Conservation (phyloP, 2,888 invertebrate species). For the Panzeria rudis region DNA sequence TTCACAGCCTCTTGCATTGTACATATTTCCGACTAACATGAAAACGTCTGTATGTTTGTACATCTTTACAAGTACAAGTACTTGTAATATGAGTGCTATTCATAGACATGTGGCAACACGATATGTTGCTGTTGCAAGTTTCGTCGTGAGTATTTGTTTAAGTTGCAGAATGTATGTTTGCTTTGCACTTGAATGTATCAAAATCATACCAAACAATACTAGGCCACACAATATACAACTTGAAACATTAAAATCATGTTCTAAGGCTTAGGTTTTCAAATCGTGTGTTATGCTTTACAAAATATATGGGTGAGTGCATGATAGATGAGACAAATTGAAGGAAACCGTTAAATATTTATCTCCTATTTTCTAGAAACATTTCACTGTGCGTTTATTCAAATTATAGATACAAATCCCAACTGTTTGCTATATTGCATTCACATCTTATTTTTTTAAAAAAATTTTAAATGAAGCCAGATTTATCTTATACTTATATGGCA, state of each 20-base stretch:
- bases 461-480: no score
- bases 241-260: conserved; percentile 68
- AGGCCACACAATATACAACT: conserved; percentile 70
- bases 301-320: conserved; percentile 50
- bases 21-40: conserved; percentile 1
- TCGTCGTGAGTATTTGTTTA: conserved; percentile 69
- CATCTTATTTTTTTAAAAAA: no score
- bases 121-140: conserved; percentile 59
- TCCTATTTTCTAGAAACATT: no score
- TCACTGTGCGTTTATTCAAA: no score
- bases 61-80: conserved; percentile 44
- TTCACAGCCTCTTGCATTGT: conserved; percentile 51
- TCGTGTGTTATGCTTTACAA: not conserved
- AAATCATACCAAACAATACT: conserved; percentile 64
- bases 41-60: conserved; percentile 5
- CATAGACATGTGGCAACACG: conserved; percentile 64
- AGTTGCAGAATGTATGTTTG: conserved; percentile 67
- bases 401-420: no score
- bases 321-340: not conserved
- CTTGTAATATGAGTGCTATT: conserved; percentile 56
- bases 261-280: conserved; percentile 24
- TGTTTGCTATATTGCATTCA: no score
- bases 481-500: no score
- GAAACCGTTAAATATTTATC: no score
- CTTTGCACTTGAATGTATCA: conserved; percentile 72